Evolutionary conservation across 2,113 vertebrate genomes (phyloP).

Genomic region (Brachionichthys hirsutus): DNA sequence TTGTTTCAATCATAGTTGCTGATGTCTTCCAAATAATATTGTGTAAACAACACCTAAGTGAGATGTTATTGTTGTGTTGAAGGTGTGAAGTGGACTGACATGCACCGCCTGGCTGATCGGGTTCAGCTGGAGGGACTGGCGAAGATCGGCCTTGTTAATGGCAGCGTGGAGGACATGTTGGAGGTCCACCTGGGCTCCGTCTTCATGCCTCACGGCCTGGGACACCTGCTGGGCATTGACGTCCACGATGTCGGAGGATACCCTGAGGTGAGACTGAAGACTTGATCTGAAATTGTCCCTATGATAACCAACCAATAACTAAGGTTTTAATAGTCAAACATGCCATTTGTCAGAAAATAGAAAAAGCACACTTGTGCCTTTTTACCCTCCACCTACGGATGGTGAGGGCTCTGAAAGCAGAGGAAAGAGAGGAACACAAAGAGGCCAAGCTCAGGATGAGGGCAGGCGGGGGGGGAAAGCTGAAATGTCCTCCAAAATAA

Average conservation of each 20-base stretch:
- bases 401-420: constrained; percentile 1
- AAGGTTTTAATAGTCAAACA: background rate
- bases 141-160: constrained; percentile 83
- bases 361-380: constrained; percentile 1
- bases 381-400: too few relatives aligned
- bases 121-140: constrained; percentile 91
- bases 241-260: constrained; percentile 98
- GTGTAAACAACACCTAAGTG: background rate
- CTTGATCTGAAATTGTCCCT: background rate
- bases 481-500: constrained; percentile 10
- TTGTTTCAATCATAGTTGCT: background rate
- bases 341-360: background rate
- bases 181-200: constrained; percentile 89
- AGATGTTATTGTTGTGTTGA: constrained; percentile 12
- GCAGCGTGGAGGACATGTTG: constrained; percentile 89
- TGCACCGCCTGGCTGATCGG: constrained; percentile 92
- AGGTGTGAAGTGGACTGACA: constrained; percentile 93
- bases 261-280: constrained; percentile 81
- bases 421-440: constrained; percentile 12
- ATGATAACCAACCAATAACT: background rate
- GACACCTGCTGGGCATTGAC: constrained; percentile 94
- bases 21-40: background rate
- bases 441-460: constrained; percentile 26
- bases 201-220: constrained; percentile 97
- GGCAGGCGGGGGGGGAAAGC: constrained; percentile 14